Evolutionary conservation across 2,113 vertebrate species (phyloP).

Genomic region (Pholis gunnellus): DNA sequence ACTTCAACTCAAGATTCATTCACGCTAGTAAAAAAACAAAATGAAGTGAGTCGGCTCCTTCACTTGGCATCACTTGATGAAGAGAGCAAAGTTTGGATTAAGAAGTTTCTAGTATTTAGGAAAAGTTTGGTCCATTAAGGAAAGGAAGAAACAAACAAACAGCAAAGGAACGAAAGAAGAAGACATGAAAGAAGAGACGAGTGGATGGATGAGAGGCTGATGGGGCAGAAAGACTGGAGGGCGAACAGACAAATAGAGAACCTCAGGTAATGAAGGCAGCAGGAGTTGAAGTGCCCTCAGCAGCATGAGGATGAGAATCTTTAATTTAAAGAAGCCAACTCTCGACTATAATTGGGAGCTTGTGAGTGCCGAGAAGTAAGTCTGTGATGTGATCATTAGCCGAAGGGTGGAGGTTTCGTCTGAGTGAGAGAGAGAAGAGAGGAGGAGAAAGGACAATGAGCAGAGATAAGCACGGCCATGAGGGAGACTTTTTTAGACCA

Average conservation of each 20-base stretch:
- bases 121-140: slow-evolving; percentile 29
- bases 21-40: neutral
- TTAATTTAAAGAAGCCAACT: slow-evolving; percentile 68
- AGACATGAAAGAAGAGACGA: slow-evolving; percentile 12
- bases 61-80: slow-evolving; percentile 25
- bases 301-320: slow-evolving; percentile 54
- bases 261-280: slow-evolving; percentile 56
- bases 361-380: slow-evolving; percentile 52
- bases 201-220: neutral
- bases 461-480: slow-evolving; percentile 27
- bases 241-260: slow-evolving; percentile 18
- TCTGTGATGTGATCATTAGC: slow-evolving; percentile 73
- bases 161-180: neutral
- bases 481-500: slow-evolving; percentile 16
- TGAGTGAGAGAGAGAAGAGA: slow-evolving; percentile 26
- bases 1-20: slow-evolving; percentile 7
- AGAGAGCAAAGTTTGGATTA: slow-evolving; percentile 11
- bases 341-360: slow-evolving; percentile 72
- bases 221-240: neutral
- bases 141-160: slow-evolving; percentile 18
- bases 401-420: slow-evolving; percentile 54
- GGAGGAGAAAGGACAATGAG: slow-evolving; percentile 36
- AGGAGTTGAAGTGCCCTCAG: slow-evolving; percentile 46
- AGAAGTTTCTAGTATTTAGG: neutral
- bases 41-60: neutral